Percentiles rank a stretch among this genome's conserved stretches.
phyloP scores from a whole-genome alignment of 2,797 vertebrate species.

The Acrossocheilus wenchowensis region DNA sequence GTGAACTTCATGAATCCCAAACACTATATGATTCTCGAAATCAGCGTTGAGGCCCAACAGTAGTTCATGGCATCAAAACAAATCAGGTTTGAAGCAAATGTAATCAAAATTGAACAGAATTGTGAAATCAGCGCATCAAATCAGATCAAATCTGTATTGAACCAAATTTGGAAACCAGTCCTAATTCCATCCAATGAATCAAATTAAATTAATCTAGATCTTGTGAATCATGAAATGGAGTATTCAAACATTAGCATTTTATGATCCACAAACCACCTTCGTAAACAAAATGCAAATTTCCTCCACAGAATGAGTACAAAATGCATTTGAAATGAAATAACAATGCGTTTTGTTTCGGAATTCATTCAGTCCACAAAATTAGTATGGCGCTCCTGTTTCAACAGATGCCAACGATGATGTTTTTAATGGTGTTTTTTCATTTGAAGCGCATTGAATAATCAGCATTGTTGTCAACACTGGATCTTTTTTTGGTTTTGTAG shows the following conservation, averaged over 20 bases:
- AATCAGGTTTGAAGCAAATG: not conserved
- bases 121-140: not conserved
- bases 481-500: slow-evolving; percentile 41
- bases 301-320: not conserved
- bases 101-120: not conserved
- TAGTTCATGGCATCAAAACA: not conserved
- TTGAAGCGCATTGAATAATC: not conserved
- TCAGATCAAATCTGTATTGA: not conserved
- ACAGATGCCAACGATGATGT: not conserved
- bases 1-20: not conserved
- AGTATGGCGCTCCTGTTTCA: not conserved
- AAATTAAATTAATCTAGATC: not conserved
- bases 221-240: not conserved
- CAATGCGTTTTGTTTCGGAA: not conserved
- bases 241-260: not conserved
- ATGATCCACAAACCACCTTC: not conserved
- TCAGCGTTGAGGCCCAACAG: not conserved
- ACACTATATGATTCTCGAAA: not conserved
- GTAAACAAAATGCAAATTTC: not conserved
- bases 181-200: not conserved
- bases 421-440: not conserved
- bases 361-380: not conserved
- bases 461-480: slow-evolving; percentile 47
- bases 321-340: not conserved
- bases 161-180: not conserved